These are phyloP conservation scores for Xanthia togata DNA, from an alignment of 2,888 invertebrate genomes.

Conservation along the genomic window DNA sequence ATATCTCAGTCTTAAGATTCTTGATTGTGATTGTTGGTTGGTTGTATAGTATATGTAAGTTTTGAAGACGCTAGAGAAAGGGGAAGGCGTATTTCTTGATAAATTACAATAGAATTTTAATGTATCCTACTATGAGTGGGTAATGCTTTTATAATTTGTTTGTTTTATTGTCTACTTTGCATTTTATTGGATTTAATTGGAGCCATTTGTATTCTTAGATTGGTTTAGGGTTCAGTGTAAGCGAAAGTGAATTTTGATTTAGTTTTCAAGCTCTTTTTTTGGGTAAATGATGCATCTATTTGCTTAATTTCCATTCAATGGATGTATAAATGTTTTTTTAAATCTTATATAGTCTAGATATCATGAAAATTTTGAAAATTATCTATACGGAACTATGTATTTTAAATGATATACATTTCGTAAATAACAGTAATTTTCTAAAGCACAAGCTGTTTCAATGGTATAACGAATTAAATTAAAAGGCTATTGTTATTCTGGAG, in stretches of 20 bases:
- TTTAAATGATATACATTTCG: slow-evolving; percentile 2
- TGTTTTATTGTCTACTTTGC: slow-evolving; percentile 86
- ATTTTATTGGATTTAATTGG: slow-evolving; percentile 87
- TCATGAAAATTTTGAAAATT: neutral
- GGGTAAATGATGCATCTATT: neutral
- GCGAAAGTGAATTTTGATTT: neutral
- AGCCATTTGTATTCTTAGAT: slow-evolving; percentile 76
- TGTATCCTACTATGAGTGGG: slow-evolving; percentile 79
- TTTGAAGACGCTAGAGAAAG: slow-evolving; percentile 73
- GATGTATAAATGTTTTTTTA: too few species aligned
- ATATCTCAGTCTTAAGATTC: slow-evolving; percentile 56
- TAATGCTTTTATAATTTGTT: slow-evolving; percentile 89
- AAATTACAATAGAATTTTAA: slow-evolving; percentile 87
- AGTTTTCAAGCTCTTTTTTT: neutral
- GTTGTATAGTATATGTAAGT: slow-evolving; percentile 29
- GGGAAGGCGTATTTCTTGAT: slow-evolving; percentile 85
- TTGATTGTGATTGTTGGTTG: slow-evolving; percentile 47
- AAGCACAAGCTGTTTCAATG: slow-evolving; percentile 27
- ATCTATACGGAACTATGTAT: slow-evolving; percentile 34
- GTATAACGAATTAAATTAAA: slow-evolving; percentile 53
- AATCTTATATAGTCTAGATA: too few species aligned
- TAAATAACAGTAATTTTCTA: slow-evolving; percentile 9
- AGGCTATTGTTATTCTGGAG: slow-evolving; percentile 32
- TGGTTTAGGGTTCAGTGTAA: slow-evolving; percentile 65
- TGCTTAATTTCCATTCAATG: too few species aligned